These are phyloP conservation scores for Pica pica DNA, from an alignment of 2,113 vertebrate species.

Conservation along the genomic window DNA sequence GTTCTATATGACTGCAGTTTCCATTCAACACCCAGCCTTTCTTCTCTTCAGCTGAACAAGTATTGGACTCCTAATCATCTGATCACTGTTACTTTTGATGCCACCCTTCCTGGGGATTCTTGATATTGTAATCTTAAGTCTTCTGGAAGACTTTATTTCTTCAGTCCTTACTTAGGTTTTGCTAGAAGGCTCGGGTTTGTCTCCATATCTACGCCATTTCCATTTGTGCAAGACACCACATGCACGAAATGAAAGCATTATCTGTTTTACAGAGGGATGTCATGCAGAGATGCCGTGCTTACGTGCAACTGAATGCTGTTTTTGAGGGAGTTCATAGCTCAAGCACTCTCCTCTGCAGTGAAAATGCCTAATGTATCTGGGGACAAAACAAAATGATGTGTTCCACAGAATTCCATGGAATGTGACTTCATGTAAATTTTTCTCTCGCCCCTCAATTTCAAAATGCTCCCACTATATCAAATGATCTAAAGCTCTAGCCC, in stretches of 20 bases:
- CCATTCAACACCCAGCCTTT: background rate
- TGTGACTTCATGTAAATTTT: background rate
- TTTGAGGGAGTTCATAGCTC: background rate
- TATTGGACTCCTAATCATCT: background rate
- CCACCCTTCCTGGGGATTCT: background rate
- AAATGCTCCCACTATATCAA: background rate
- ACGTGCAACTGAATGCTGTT: background rate
- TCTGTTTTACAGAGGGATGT: background rate
- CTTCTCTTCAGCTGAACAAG: background rate
- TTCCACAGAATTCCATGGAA: background rate
- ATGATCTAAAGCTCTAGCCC: background rate
- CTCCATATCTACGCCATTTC: fast-evolving
- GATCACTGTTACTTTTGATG: background rate
- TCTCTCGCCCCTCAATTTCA: background rate
- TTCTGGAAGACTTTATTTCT: background rate
- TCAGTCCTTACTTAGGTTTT: background rate
- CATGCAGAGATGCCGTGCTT: background rate
- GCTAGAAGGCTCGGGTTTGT: background rate
- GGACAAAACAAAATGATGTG: background rate
- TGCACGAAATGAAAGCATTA: too few relatives aligned
- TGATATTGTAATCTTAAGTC: background rate
- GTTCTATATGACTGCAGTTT: background rate
- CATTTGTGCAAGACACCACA: background rate
- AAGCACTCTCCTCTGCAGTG: background rate
- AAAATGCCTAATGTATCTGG: background rate